A percentile compares a stretch with the other conserved stretches of the same genome.
phyloP scores from a whole-genome alignment of 2,888 invertebrate genomes.

The Drosophila mulleri region DNA sequence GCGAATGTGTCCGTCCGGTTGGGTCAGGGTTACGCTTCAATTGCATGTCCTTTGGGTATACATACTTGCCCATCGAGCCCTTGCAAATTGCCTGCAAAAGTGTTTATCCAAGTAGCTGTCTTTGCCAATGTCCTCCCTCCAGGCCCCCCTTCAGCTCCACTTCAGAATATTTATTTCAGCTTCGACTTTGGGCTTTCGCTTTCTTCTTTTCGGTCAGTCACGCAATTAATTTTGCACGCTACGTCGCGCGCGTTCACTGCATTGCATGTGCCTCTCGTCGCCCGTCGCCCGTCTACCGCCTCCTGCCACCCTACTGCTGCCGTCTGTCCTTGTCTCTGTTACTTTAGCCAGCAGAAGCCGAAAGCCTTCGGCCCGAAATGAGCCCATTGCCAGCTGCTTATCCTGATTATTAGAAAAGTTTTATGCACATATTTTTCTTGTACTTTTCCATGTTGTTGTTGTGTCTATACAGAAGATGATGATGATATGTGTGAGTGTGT shows the following conservation, averaged over 20 bases:
- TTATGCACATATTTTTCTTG: slow-evolving; percentile 79
- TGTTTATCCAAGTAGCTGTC: slow-evolving; percentile 31
- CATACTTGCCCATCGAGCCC: slow-evolving; percentile 32
- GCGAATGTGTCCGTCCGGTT: slow-evolving; percentile 12
- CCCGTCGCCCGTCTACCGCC: background rate
- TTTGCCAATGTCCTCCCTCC: background rate
- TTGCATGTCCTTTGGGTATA: slow-evolving; percentile 47
- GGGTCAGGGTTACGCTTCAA: slow-evolving; percentile 35
- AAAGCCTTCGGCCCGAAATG: slow-evolving; percentile 20
- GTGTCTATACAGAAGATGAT: background rate
- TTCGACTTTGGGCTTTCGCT: slow-evolving; percentile 47
- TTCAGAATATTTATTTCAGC: slow-evolving; percentile 26
- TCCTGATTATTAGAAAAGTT: slow-evolving; percentile 80
- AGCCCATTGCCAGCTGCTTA: slow-evolving; percentile 65
- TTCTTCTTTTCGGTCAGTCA: slow-evolving; percentile 69
- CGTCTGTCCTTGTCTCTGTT: background rate
- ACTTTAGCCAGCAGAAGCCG: background rate
- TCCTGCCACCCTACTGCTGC: background rate
- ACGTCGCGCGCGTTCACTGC: slow-evolving; percentile 42
- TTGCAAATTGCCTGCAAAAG: slow-evolving; percentile 55
- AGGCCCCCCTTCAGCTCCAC: background rate
- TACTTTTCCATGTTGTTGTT: slow-evolving; percentile 24
- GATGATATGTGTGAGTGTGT: background rate
- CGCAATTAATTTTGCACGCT: slow-evolving; percentile 79
- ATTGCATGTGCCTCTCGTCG: slow-evolving; percentile 15